phyloP scores from a whole-genome alignment of 2,888 invertebrate species.

The Hedya salicella region DNA sequence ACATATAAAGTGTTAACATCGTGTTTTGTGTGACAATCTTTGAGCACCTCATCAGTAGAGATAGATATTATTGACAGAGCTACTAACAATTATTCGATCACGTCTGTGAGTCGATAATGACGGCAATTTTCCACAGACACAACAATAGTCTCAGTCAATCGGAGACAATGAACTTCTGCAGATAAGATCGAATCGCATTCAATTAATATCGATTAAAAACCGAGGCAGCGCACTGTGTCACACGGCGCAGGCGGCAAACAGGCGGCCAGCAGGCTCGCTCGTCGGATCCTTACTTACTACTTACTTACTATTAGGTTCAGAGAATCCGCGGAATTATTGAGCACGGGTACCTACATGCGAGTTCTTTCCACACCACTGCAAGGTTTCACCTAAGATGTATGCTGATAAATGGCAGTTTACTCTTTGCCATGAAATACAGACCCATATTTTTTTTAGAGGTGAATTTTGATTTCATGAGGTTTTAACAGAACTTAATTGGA shows the following conservation, averaged over 20 bases:
- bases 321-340: too few species aligned
- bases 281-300: too few species aligned
- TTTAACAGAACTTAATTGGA: too few species aligned
- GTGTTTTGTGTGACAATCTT: background rate
- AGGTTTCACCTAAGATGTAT: too few species aligned
- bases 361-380: too few species aligned
- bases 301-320: too few species aligned
- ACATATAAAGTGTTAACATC: background rate
- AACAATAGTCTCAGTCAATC: background rate
- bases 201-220: constrained; percentile 38
- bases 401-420: too few species aligned
- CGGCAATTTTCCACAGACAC: constrained; percentile 15
- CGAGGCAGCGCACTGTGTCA: constrained; percentile 15
- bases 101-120: constrained; percentile 14
- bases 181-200: constrained; percentile 35
- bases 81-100: background rate
- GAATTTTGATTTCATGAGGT: too few species aligned
- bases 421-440: too few species aligned
- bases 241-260: background rate
- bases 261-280: constrained; percentile 2
- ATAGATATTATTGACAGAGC: background rate
- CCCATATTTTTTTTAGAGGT: too few species aligned
- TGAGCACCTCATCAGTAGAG: background rate
- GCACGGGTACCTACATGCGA: too few species aligned
- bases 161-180: constrained; percentile 37